Conservation (phyloP, 1,140 invertebrate species). For the Halictus rubicundus region DNA sequence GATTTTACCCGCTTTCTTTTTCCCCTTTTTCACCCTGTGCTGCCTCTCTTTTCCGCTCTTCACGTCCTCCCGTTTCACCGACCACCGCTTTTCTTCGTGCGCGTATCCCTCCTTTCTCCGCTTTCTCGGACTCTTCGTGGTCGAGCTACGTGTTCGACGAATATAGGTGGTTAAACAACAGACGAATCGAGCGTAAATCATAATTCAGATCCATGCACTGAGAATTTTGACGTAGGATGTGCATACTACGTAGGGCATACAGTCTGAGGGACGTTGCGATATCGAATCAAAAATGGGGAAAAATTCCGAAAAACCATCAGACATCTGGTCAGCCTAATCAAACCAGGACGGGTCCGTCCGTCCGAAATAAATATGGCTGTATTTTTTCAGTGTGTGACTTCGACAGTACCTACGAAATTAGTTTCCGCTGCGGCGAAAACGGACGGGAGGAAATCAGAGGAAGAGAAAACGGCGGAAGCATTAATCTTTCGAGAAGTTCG, state of each 20-base stretch:
- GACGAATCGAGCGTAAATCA: neutral
- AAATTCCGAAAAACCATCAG: no score
- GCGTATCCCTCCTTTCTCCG: neutral
- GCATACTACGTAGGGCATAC: no score
- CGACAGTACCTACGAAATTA: constrained; percentile 59
- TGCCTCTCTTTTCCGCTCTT: neutral
- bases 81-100: neutral
- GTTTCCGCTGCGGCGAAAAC: constrained; percentile 13
- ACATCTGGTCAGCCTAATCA: no score
- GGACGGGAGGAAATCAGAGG: neutral
- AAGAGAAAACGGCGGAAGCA: constrained; percentile 19
- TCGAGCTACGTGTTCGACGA: constrained; percentile 37
- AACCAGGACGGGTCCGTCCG: no score
- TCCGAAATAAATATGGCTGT: constrained; percentile 47
- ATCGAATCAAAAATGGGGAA: no score
- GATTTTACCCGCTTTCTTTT: constrained; percentile 64
- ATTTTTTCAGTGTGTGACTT: constrained; percentile 47
- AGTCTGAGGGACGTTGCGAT: no score
- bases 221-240: no score
- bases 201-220: no score
- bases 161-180: constrained; percentile 48
- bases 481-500: constrained; percentile 63
- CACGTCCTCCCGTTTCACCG: neutral
- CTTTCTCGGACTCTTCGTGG: constrained; percentile 42
- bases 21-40: constrained; percentile 1